Percentiles rank a stretch among this genome's conserved stretches.
These are phyloP conservation scores for Rhabdornis inornatus DNA, from an alignment of 2,113 vertebrate genomes.

Conservation along the genomic window DNA sequence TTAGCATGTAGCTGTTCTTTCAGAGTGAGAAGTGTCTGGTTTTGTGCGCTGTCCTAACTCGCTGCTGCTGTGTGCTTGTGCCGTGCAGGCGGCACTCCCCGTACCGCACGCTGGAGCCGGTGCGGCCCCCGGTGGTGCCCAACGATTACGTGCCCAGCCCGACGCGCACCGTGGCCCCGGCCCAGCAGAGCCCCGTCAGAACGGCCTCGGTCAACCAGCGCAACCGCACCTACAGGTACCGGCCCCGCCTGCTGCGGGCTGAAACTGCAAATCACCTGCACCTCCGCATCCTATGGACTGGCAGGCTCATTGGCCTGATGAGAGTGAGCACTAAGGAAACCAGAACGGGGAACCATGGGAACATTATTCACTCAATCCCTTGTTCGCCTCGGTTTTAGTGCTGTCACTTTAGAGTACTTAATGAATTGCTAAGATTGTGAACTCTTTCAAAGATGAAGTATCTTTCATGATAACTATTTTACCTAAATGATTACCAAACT, in stretches of 20 bases:
- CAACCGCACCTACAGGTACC: constrained; percentile 99
- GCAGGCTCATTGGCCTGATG: not conserved
- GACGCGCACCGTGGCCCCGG: constrained; percentile 90
- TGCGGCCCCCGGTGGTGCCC: constrained; percentile 97
- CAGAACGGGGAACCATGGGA: not conserved
- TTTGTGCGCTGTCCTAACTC: not conserved
- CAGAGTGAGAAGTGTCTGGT: not conserved
- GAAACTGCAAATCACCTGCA: too few relatives aligned
- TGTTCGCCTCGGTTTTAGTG: not conserved
- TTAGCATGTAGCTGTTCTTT: not conserved
- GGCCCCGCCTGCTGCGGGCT: not conserved
- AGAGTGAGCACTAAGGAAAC: not conserved
- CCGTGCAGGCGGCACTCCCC: constrained; percentile 95
- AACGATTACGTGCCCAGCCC: constrained; percentile 99
- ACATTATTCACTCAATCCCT: not conserved
- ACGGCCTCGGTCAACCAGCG: constrained; percentile 98
- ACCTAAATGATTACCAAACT: not conserved
- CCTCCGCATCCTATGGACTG: not conserved
- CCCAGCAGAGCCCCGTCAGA: constrained; percentile 95
- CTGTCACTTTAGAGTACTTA: not conserved
- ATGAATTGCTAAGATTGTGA: not conserved
- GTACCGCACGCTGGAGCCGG: constrained; percentile 97
- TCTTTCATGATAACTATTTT: not conserved
- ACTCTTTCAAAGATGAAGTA: not conserved
- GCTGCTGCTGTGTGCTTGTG: constrained; percentile 53